Conservation (phyloP, 2,888 invertebrate species). For the Scaptomyza cyrtandrae region DNA sequence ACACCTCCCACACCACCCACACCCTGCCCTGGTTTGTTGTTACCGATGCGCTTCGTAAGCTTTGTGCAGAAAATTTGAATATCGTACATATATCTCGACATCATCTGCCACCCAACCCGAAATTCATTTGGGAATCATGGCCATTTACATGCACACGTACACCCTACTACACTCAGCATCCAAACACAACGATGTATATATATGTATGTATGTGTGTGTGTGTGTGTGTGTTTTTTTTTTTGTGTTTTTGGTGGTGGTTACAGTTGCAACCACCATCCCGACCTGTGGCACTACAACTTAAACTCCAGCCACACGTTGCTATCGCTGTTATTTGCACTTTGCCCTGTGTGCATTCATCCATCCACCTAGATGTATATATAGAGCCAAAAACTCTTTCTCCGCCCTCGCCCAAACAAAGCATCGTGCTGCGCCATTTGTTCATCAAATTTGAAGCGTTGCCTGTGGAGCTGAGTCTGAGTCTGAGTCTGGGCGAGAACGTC, state of each 20-base stretch:
- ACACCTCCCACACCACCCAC: background rate
- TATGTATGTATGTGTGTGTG: constrained; percentile 33
- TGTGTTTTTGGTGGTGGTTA: constrained; percentile 65
- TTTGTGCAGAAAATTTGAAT: constrained; percentile 78
- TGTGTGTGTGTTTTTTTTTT: constrained; percentile 28
- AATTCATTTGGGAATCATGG: constrained; percentile 49
- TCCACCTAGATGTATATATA: background rate
- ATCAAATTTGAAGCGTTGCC: constrained; percentile 60
- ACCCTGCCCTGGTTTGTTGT: background rate
- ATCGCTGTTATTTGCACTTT: constrained; percentile 73
- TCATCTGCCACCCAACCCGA: constrained; percentile 28
- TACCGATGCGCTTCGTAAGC: constrained; percentile 79
- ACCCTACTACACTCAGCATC: constrained; percentile 1
- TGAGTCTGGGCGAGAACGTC: constrained; percentile 29
- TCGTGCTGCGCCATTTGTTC: constrained; percentile 64
- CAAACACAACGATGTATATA: constrained; percentile 21
- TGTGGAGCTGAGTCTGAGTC: constrained; percentile 36
- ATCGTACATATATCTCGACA: constrained; percentile 34
- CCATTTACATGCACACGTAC: constrained; percentile 46
- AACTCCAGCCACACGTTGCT: constrained; percentile 40
- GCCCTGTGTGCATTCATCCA: constrained; percentile 53
- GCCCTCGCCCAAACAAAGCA: constrained; percentile 5
- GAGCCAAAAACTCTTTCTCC: constrained; percentile 70
- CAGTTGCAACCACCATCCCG: constrained; percentile 70
- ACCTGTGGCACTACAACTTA: constrained; percentile 8